Evolutionary conservation across 2,113 vertebrate genomes (phyloP).

Genomic region (Proterorhinus semilunaris): DNA sequence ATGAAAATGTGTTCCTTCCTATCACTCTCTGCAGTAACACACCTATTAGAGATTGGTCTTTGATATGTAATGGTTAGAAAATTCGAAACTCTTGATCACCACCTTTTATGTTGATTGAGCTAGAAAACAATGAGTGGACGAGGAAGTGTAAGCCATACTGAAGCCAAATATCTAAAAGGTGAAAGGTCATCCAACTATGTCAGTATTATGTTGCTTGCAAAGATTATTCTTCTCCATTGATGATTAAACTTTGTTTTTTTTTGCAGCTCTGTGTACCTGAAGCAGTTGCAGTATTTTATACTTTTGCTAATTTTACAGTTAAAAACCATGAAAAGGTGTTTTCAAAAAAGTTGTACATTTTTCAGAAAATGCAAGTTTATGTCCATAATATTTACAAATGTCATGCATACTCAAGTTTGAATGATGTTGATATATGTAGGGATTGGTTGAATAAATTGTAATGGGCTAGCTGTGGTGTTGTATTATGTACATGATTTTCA

Average conservation of each 20-base stretch:
- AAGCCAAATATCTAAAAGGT: slow-evolving; percentile 54
- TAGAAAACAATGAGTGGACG: slow-evolving; percentile 9
- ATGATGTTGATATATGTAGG: slow-evolving; percentile 57
- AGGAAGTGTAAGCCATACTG: slow-evolving; percentile 68
- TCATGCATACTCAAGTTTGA: slow-evolving; percentile 51
- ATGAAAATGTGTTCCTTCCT: neutral
- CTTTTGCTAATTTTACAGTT: slow-evolving; percentile 61
- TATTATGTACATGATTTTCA: neutral
- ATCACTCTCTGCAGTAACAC: neutral
- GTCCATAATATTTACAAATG: slow-evolving; percentile 41
- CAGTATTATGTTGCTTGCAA: slow-evolving; percentile 33
- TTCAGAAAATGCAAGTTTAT: slow-evolving; percentile 45
- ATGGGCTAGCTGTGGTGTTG: slow-evolving; percentile 34
- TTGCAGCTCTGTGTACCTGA: slow-evolving; percentile 48
- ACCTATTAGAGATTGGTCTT: slow-evolving; percentile 3
- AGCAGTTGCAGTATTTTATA: slow-evolving; percentile 65
- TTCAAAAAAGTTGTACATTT: slow-evolving; percentile 31
- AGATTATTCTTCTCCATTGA: slow-evolving; percentile 32
- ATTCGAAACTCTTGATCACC: neutral
- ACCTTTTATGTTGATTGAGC: neutral
- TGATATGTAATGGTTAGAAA: neutral
- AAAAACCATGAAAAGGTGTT: slow-evolving; percentile 21
- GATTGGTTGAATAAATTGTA: slow-evolving; percentile 64
- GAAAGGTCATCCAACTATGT: slow-evolving; percentile 32
- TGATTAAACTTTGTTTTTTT: slow-evolving; percentile 38